A percentile compares a stretch with the other conserved stretches of the same genome.
Conservation (phyloP, 2,888 invertebrate species). For the Fabriciana adippe region DNA sequence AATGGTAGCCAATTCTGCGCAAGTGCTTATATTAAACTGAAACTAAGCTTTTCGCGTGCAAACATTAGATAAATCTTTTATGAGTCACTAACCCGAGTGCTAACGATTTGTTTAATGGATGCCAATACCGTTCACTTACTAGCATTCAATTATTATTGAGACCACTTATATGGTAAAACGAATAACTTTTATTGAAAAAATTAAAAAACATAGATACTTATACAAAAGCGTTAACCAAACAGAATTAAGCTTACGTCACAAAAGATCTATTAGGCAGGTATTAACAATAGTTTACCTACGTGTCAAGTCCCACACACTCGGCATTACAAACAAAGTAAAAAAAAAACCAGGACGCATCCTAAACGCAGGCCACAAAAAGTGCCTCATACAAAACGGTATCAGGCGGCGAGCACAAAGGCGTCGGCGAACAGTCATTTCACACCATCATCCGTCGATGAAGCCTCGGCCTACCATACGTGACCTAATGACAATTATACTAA, state of each 20-base stretch:
- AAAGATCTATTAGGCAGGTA: slow-evolving; percentile 56
- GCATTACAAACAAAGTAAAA: slow-evolving; percentile 78
- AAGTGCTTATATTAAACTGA: slow-evolving; percentile 64
- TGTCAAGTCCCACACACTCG: slow-evolving; percentile 81
- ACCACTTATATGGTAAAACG: slow-evolving; percentile 1
- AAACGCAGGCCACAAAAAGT: slow-evolving; percentile 74
- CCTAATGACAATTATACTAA: slow-evolving; percentile 66
- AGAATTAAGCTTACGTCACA: slow-evolving; percentile 49
- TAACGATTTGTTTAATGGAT: slow-evolving; percentile 67
- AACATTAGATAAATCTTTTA: slow-evolving; percentile 70
- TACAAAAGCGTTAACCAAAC: slow-evolving; percentile 41
- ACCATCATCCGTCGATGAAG: slow-evolving; percentile 63
- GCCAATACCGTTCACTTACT: slow-evolving; percentile 57
- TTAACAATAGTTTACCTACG: slow-evolving; percentile 77
- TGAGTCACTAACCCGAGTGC: slow-evolving; percentile 58
- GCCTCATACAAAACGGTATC: slow-evolving; percentile 72
- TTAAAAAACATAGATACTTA: neutral
- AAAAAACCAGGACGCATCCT: slow-evolving; percentile 78
- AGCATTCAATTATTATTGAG: slow-evolving; percentile 2
- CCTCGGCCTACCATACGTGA: slow-evolving; percentile 64
- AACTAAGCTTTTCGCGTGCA: slow-evolving; percentile 68
- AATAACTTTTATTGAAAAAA: neutral
- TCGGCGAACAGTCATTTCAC: slow-evolving; percentile 73
- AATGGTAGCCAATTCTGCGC: slow-evolving; percentile 61
- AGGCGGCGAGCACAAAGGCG: slow-evolving; percentile 69